Evolutionary conservation across 1,140 invertebrate species (phyloP).

Genomic region (Tetragonula clypearis): DNA sequence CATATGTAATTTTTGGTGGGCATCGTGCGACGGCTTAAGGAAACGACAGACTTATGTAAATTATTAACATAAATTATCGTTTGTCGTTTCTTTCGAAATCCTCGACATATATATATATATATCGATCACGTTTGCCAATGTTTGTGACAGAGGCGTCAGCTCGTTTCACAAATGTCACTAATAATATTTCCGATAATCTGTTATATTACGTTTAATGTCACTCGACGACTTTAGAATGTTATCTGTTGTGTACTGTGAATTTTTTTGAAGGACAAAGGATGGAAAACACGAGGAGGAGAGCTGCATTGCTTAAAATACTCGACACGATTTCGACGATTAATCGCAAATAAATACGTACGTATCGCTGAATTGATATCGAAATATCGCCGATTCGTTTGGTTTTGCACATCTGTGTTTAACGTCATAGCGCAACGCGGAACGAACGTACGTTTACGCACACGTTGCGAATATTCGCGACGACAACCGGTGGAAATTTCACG

Average conservation of each 20-base stretch:
- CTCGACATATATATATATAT: neutral
- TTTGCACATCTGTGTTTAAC: constrained; percentile 28
- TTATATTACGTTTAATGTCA: neutral
- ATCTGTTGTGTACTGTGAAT: neutral
- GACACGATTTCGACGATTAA: neutral
- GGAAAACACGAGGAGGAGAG: no score
- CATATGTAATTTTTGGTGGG: no score
- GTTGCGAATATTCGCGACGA: neutral
- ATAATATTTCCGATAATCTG: neutral
- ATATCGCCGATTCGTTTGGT: constrained; percentile 23
- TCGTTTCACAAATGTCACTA: neutral
- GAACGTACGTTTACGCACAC: neutral
- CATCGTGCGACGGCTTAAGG: neutral
- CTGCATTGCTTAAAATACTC: neutral
- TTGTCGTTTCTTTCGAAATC: neutral
- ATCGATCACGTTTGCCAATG: neutral
- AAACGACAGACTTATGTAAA: neutral
- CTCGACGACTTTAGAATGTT: neutral
- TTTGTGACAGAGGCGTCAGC: neutral
- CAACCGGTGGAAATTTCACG: neutral
- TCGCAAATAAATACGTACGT: neutral
- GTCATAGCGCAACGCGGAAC: neutral
- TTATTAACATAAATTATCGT: neutral
- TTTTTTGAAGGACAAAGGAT: neutral
- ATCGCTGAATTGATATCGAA: constrained; percentile 20